Evolutionary conservation across 2,888 invertebrate species (phyloP).

Genomic region (Osmoderma eremita): DNA sequence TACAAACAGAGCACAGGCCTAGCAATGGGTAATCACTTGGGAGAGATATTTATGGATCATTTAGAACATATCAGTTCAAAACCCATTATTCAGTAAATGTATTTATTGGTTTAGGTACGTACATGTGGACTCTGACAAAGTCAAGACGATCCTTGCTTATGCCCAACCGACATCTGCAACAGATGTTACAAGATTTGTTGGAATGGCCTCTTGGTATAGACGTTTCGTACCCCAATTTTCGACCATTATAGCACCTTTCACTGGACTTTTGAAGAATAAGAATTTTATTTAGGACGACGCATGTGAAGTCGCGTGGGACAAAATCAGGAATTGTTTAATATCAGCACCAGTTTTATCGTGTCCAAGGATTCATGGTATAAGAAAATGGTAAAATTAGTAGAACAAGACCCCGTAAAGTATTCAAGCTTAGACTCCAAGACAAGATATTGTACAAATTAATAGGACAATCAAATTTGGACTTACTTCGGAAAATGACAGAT

Average conservation of each 20-base stretch:
- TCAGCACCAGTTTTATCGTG: neutral
- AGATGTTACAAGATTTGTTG: too few relatives aligned
- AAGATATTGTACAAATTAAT: neutral
- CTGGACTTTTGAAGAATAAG: too few relatives aligned
- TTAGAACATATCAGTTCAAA: too few relatives aligned
- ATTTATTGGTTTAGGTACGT: too few relatives aligned
- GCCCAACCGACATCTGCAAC: too few relatives aligned
- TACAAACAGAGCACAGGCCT: too few relatives aligned
- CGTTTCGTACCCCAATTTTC: conserved; percentile 41
- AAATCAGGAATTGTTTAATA: neutral
- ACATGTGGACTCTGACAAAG: too few relatives aligned
- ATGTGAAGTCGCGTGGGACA: neutral
- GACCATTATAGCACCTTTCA: neutral
- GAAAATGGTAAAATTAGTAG: neutral
- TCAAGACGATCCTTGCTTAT: too few relatives aligned
- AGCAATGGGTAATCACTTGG: too few relatives aligned
- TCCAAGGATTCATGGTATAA: neutral
- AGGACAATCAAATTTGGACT: neutral
- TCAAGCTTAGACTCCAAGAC: neutral
- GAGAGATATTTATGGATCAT: too few relatives aligned
- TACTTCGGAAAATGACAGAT: neutral
- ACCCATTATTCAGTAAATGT: too few relatives aligned
- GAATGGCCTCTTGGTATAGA: conserved; percentile 40
- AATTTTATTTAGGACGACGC: neutral
- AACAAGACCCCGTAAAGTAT: neutral